Base-by-base conservation (phyloP, 1,140 invertebrate species). In the Papilio polyxenes region DNA sequence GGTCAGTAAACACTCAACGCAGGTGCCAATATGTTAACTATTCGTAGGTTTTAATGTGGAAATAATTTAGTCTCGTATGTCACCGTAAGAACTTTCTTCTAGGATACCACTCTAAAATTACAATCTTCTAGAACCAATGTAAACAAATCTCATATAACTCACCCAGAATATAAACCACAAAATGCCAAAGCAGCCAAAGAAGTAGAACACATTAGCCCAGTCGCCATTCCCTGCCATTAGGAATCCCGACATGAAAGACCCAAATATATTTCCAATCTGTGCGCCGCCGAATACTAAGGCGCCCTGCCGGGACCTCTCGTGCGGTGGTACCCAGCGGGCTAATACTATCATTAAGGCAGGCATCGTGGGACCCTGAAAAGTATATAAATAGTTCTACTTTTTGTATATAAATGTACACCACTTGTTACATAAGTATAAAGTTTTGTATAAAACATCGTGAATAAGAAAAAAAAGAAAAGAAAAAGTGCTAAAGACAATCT, bases 171-270 rank as follows among this genome's bases (percentile, higher is more conserved):
- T 83, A 83, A 97, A 97, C 97, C 97, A 98, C 0, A 97, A 53
- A 13, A 97, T 92, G 2, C 96, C 97, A 1, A 97, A 89, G 62
- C 95, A 95, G 83, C 98, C 98, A 90, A 98, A 98, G 78, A 98
- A 95, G 91, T 98, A 98, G 90, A 98, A 98, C 0, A 97, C 97
- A 2, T 96, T 95, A 0, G 96, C 95, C 97, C 97, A 98, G 20
- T 96, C 96, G 8, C 95, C 94, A 31, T 95, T 93, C 1, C 96
- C 95, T 9, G 96, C 92, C 75, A 97, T 94, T 3, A 97, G 94
- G 11, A 96, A 91, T 10, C 97, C 97, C 53, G 96, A 97, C 53
- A 97, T 85, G 0, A 96, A 95, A 59, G 97, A 96, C 0, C 97
- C 96, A 48, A 97, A 95, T 23, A 98, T 97, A n/a, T 97, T 97